Conservation (phyloP, 2,113 vertebrate species). For the Epinephelus lanceolatus region DNA sequence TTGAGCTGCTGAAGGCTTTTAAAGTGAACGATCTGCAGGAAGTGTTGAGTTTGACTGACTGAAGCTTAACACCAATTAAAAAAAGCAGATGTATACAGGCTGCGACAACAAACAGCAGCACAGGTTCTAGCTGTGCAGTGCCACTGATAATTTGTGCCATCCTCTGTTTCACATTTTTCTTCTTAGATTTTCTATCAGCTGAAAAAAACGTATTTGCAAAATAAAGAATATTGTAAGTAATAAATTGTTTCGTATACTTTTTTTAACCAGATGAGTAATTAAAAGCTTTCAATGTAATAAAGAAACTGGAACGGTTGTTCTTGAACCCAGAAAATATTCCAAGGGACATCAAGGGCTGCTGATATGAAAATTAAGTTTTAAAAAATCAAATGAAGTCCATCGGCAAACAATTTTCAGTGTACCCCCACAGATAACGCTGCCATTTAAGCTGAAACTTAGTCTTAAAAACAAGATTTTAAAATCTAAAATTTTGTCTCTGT, state of each 20-base stretch:
- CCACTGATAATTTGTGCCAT: background rate
- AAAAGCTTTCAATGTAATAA: background rate
- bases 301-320: background rate
- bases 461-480: no score
- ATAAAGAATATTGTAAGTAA: conserved; percentile 32
- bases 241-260: background rate
- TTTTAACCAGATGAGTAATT: background rate
- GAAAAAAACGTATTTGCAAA: conserved; percentile 20
- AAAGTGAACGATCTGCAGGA: background rate
- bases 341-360: background rate
- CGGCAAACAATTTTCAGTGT: no score
- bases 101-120: background rate
- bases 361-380: background rate
- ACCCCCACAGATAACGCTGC: no score
- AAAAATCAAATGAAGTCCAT: no score
- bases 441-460: no score
- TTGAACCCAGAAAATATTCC: background rate
- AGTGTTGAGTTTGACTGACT: background rate
- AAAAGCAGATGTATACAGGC: background rate
- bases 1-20: background rate
- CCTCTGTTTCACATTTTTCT: background rate
- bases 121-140: background rate
- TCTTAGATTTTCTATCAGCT: conserved; percentile 7
- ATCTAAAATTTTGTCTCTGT: no score
- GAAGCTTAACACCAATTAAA: background rate